A percentile compares a stretch with the other conserved stretches of the same genome.
phyloP scores from a whole-genome alignment of 2,797 vertebrate species.

The Enteromius anoplus region DNA sequence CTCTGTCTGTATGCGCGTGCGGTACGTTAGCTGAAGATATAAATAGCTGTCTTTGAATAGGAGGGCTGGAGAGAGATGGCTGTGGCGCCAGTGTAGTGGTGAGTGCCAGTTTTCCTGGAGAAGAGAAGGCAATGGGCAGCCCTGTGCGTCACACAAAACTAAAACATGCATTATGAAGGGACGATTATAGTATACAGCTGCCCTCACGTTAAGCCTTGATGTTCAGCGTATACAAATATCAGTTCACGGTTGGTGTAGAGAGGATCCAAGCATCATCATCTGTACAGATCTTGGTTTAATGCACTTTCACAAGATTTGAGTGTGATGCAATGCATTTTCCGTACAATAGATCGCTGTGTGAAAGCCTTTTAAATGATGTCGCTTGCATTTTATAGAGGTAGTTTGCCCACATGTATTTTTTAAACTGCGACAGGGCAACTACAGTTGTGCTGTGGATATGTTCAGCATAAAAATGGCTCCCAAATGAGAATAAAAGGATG shows the following conservation, averaged over 20 bases:
- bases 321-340: not conserved
- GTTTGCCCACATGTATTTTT: not conserved
- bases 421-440: not conserved
- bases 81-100: conserved; percentile 73
- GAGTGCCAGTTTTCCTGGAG: conserved; percentile 71
- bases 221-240: conserved; percentile 52
- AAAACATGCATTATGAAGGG: conserved; percentile 59
- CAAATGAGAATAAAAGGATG: conserved; percentile 7
- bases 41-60: conserved; percentile 80
- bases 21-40: conserved; percentile 74
- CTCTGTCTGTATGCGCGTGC: conserved; percentile 39
- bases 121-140: conserved; percentile 35
- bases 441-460: not conserved
- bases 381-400: not conserved
- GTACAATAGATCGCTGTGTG: not conserved
- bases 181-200: conserved; percentile 62
- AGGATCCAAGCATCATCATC: conserved; percentile 2
- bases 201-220: conserved; percentile 63
- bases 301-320: not conserved
- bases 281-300: not conserved
- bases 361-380: not conserved
- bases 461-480: not conserved
- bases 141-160: conserved; percentile 23
- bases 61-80: conserved; percentile 73
- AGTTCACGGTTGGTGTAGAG: not conserved